Conservation (phyloP, 2,797 vertebrate genomes). For the Cygnus olor region DNA sequence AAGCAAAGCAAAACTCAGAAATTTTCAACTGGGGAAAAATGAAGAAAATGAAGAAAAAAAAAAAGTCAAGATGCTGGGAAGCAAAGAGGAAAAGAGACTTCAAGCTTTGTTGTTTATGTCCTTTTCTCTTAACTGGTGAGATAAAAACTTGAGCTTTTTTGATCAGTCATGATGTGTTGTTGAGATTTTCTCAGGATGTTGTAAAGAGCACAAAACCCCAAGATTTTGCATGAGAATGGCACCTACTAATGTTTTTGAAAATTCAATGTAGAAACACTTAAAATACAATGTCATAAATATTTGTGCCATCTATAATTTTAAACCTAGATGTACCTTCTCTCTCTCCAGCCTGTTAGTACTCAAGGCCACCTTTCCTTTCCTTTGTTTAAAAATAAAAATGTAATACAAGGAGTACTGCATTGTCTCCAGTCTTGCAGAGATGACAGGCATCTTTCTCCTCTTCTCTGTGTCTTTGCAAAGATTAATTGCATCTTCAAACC, state of each 20-base stretch:
- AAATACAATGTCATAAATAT: neutral
- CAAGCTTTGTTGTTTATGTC: neutral
- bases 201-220: neutral
- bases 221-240: neutral
- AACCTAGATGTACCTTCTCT: neutral
- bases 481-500: slow-evolving; percentile 38
- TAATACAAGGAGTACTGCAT: neutral
- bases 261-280: neutral
- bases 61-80: neutral
- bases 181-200: neutral
- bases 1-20: neutral
- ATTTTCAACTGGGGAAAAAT: neutral
- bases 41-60: neutral
- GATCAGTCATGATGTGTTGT: neutral
- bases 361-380: neutral
- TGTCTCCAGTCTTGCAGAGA: neutral
- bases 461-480: neutral
- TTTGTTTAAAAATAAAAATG: neutral
- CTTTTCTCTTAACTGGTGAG: neutral
- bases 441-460: neutral
- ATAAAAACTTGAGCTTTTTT: neutral
- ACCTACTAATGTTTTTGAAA: neutral
- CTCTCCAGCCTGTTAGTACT: neutral
- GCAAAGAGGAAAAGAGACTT: neutral
- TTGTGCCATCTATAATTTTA: neutral